These are phyloP conservation scores for Hydrolagus colliei DNA, from an alignment of 2,797 vertebrate genomes.

Conservation along the genomic window DNA sequence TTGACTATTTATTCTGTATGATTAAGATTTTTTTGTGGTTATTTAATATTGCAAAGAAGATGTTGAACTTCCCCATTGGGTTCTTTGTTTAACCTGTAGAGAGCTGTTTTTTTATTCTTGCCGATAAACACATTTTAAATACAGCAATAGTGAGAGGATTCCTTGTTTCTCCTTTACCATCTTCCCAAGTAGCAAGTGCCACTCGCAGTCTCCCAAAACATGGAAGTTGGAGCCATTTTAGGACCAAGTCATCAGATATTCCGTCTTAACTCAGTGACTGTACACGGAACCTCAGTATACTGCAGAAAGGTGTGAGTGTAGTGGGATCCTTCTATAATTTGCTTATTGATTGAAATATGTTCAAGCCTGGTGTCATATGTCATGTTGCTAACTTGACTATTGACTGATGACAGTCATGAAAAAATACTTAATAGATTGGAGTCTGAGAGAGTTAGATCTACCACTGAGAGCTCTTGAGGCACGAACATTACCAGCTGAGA, in stretches of 20 bases:
- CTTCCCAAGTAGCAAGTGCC: too few species aligned
- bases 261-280: neutral
- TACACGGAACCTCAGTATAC: too few species aligned
- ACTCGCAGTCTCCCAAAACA: neutral
- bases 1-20: conserved; percentile 32
- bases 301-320: too few species aligned
- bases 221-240: neutral
- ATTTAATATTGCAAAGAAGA: conserved; percentile 32
- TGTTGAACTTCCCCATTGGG: conserved; percentile 26
- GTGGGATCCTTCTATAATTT: too few species aligned
- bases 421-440: too few species aligned
- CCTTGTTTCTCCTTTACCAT: neutral
- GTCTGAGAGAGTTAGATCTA: too few species aligned
- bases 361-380: too few species aligned
- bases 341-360: too few species aligned
- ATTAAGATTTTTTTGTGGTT: conserved; percentile 31
- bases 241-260: neutral
- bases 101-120: conserved; percentile 32
- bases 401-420: too few species aligned
- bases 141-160: neutral
- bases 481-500: too few species aligned
- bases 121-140: conserved; percentile 32
- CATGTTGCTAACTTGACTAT: too few species aligned
- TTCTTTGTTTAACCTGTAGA: conserved; percentile 32
- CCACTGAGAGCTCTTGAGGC: too few species aligned